phyloP scores from a whole-genome alignment of 1,140 invertebrate species.

The Brachionus calyciflorus region DNA sequence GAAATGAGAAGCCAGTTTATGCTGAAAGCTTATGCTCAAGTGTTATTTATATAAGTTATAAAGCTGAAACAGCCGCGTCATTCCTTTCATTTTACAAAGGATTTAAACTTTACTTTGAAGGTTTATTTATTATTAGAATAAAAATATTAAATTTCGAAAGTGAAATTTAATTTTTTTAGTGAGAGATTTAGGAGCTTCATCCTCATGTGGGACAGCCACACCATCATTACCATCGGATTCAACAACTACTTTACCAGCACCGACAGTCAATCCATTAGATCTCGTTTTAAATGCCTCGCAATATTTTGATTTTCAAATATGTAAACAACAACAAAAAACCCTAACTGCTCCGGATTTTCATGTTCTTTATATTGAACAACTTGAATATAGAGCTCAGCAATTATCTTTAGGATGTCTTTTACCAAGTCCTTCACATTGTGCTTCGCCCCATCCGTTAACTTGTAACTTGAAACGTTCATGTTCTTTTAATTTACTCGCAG shows the following conservation, averaged over 20 bases:
- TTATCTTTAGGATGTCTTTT: not conserved
- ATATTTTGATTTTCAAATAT: conserved; percentile 6
- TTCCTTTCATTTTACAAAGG: not conserved
- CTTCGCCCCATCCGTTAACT: not conserved
- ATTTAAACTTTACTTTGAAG: conserved; percentile 39
- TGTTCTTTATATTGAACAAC: conserved; percentile 23
- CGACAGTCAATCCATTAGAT: conserved; percentile 1
- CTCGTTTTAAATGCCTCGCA: conserved; percentile 11
- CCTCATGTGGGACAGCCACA: conserved; percentile 21
- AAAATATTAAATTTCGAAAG: not conserved
- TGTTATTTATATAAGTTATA: conserved; percentile 11
- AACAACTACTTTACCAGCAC: not conserved
- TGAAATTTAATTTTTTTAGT: conserved; percentile 2
- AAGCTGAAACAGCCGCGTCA: not conserved
- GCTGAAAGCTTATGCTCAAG: conserved; percentile 15
- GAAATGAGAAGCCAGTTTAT: conserved; percentile 8
- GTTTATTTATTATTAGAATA: not conserved
- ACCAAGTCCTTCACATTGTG: not conserved
- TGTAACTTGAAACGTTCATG: conserved; percentile 23
- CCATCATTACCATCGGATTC: not conserved
- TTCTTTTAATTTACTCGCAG: not conserved
- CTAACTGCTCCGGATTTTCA: conserved; percentile 7
- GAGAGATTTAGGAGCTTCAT: not conserved
- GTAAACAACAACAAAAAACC: not conserved
- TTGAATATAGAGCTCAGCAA: conserved; percentile 1